Conservation (phyloP, 2,888 invertebrate species). For the Nezara viridula region DNA sequence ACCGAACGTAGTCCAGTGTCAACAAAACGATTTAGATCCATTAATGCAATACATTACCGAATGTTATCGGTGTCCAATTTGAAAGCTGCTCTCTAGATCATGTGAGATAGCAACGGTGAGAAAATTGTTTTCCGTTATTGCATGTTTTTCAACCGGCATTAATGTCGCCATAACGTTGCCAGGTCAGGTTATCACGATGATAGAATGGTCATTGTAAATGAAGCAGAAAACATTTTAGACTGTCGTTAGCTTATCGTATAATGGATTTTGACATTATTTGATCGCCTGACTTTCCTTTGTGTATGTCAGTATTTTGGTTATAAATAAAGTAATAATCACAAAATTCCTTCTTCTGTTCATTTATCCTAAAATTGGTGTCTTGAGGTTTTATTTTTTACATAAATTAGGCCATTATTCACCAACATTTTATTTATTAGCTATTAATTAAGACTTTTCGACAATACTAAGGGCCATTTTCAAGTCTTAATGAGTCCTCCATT, state of each 20-base stretch:
- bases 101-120: background rate
- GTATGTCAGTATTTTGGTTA: background rate
- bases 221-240: background rate
- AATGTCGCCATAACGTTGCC: background rate
- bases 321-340: too few relatives aligned
- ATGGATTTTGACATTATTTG: background rate
- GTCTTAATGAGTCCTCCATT: too few relatives aligned
- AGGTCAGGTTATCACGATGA: background rate
- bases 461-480: too few relatives aligned
- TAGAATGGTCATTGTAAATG: background rate
- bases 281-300: background rate
- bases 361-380: too few relatives aligned
- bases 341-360: too few relatives aligned
- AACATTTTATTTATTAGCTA: too few relatives aligned
- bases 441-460: too few relatives aligned
- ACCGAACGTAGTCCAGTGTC: too few relatives aligned
- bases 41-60: background rate
- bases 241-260: slow-evolving; percentile 13
- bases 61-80: background rate
- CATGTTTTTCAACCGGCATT: background rate
- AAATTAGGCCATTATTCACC: too few relatives aligned
- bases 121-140: background rate
- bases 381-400: too few relatives aligned
- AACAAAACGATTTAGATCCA: background rate
- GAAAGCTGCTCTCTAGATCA: background rate